These are phyloP conservation scores for Cirrhinus mrigala DNA, from an alignment of 2,797 vertebrate genomes.

Conservation along the genomic window DNA sequence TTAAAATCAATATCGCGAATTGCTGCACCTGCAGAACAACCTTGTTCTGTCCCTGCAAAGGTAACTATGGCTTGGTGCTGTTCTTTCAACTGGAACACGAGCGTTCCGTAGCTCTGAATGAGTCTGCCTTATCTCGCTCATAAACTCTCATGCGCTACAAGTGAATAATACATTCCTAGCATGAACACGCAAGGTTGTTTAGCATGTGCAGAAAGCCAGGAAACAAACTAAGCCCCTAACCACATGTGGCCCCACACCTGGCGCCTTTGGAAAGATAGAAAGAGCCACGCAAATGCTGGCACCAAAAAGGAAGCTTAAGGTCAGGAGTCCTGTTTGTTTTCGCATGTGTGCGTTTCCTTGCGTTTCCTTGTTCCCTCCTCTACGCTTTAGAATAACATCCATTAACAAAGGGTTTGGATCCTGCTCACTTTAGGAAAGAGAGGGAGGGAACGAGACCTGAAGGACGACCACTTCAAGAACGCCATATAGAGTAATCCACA, in stretches of 20 bases:
- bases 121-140: conserved; percentile 4
- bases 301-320: conserved; percentile 21
- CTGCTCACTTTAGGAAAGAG: conserved; percentile 29
- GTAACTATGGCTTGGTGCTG: conserved; percentile 7
- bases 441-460: conserved; percentile 35
- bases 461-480: background rate
- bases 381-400: conserved; percentile 30
- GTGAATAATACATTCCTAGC: background rate
- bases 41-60: conserved; percentile 39
- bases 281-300: conserved; percentile 32
- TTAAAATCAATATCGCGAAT: conserved; percentile 48
- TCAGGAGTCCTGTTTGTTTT: conserved; percentile 37
- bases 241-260: conserved; percentile 42
- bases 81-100: conserved; percentile 15
- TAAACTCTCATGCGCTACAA: conserved; percentile 23
- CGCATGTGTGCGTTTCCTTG: background rate
- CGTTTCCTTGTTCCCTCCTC: conserved; percentile 26
- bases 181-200: conserved; percentile 23
- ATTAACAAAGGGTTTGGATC: conserved; percentile 34
- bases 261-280: conserved; percentile 27
- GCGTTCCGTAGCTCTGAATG: background rate
- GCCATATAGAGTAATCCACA: background rate
- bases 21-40: conserved; percentile 50
- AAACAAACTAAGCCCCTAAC: conserved; percentile 43
- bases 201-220: conserved; percentile 25